Evolutionary conservation across 2,888 invertebrate genomes (phyloP).

Genomic region (Taphrorychus bicolor): DNA sequence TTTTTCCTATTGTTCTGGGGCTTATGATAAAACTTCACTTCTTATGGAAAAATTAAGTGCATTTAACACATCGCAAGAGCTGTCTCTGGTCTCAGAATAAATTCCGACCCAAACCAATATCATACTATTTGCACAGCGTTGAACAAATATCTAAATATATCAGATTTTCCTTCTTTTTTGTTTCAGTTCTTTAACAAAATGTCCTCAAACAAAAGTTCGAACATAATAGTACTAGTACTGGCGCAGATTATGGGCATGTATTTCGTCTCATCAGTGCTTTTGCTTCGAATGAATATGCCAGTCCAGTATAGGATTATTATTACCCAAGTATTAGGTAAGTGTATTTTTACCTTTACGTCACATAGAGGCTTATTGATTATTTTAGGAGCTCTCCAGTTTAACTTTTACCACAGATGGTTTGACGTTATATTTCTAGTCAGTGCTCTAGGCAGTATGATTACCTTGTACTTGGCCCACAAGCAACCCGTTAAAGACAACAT

Average conservation of each 20-base stretch:
- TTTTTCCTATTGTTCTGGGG: too few relatives aligned
- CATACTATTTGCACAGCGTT: not conserved
- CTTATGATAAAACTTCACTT: too few relatives aligned
- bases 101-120: too few relatives aligned
- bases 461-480: constrained; percentile 94
- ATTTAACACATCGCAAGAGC: too few relatives aligned
- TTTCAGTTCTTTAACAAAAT: constrained; percentile 98
- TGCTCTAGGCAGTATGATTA: constrained; percentile 93
- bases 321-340: constrained; percentile 86
- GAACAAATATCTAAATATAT: not conserved
- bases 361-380: too few relatives aligned
- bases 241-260: constrained; percentile 99
- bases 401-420: constrained; percentile 99
- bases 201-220: constrained; percentile 97
- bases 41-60: too few relatives aligned
- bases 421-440: constrained; percentile 98
- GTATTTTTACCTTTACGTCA: too few relatives aligned
- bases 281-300: constrained; percentile 99
- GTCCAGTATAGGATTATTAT: constrained; percentile 94
- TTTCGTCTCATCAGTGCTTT: constrained; percentile 95
- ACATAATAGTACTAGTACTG: constrained; percentile 93
- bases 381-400: constrained; percentile 90
- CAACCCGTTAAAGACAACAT: constrained; percentile 56
- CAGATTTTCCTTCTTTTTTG: too few relatives aligned
- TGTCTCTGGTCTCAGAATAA: too few relatives aligned